A percentile compares a stretch with the other conserved stretches of the same genome.
These are phyloP conservation scores for Lithodes maja DNA, from an alignment of 2,888 invertebrate species.

Conservation along the genomic window DNA sequence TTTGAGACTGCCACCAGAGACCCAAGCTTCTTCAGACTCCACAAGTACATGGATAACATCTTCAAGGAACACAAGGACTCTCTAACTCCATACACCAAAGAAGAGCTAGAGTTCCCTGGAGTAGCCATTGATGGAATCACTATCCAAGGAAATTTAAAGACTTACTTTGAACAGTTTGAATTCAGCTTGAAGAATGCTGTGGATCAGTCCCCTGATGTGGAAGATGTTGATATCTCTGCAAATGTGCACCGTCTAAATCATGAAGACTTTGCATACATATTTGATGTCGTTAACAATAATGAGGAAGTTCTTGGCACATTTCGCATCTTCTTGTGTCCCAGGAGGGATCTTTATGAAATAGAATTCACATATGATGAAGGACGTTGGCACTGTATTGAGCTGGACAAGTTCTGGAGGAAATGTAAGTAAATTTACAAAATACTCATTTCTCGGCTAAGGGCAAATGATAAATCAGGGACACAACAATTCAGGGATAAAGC, in stretches of 20 bases:
- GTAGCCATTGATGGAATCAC: slow-evolving; percentile 75
- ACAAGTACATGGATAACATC: slow-evolving; percentile 81
- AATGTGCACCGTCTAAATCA: slow-evolving; percentile 72
- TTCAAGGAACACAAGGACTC: slow-evolving; percentile 80
- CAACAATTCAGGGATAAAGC: no score
- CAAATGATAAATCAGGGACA: no score
- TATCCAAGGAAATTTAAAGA: slow-evolving; percentile 76
- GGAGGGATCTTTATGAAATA: slow-evolving; percentile 71
- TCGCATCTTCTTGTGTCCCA: slow-evolving; percentile 72
- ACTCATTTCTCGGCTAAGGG: not conserved
- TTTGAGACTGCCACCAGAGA: slow-evolving; percentile 82
- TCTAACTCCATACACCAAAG: slow-evolving; percentile 80
- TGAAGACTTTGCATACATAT: slow-evolving; percentile 72
- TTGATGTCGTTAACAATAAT: slow-evolving; percentile 69
- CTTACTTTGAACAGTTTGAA: slow-evolving; percentile 72
- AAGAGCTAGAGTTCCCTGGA: slow-evolving; percentile 69
- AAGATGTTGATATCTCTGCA: slow-evolving; percentile 64
- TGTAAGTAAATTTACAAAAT: slow-evolving; percentile 49
- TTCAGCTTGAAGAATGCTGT: slow-evolving; percentile 74
- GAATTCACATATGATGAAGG: slow-evolving; percentile 70
- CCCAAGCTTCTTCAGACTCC: slow-evolving; percentile 83
- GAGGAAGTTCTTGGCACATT: slow-evolving; percentile 69
- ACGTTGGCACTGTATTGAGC: slow-evolving; percentile 70
- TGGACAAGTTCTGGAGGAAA: slow-evolving; percentile 72
- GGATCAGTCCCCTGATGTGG: slow-evolving; percentile 37